Evolutionary conservation across 1,140 invertebrate species (phyloP).

Genomic region (Arctopsyche grandis): DNA sequence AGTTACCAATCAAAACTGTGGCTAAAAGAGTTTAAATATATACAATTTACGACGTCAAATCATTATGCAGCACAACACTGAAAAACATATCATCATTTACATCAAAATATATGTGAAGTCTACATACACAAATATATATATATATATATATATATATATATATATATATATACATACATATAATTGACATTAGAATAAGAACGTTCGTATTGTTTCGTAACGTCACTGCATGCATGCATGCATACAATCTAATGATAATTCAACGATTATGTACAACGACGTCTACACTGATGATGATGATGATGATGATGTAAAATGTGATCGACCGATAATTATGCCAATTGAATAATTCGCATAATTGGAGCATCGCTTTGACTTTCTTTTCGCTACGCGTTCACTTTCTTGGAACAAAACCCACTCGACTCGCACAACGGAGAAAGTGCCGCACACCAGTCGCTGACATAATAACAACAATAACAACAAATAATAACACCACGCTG

Average conservation of each 20-base stretch:
- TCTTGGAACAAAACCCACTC: conserved; percentile 43
- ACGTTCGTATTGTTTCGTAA: neutral
- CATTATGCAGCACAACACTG: too few relatives aligned
- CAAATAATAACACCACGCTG: neutral
- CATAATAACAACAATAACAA: neutral
- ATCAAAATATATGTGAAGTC: too few relatives aligned
- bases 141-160: too few relatives aligned
- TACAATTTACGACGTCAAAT: too few relatives aligned
- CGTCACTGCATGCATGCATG: neutral
- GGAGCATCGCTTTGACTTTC: conserved; percentile 35
- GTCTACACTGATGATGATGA: neutral
- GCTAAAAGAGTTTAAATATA: too few relatives aligned
- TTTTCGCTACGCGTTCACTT: conserved; percentile 38
- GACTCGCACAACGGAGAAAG: conserved; percentile 45
- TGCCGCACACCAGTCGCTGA: neutral
- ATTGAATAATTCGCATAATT: conserved; percentile 35
- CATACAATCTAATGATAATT: neutral
- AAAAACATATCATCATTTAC: too few relatives aligned
- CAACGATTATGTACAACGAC: neutral
- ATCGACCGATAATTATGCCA: conserved; percentile 21
- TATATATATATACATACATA: too few relatives aligned
- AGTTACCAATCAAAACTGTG: too few relatives aligned
- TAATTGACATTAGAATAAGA: too few relatives aligned
- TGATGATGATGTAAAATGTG: conserved; percentile 25
- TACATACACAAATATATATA: too few relatives aligned